These are phyloP conservation scores for Aplodontia rufa DNA, from an alignment of 2,113 vertebrate species.

Conservation along the genomic window DNA sequence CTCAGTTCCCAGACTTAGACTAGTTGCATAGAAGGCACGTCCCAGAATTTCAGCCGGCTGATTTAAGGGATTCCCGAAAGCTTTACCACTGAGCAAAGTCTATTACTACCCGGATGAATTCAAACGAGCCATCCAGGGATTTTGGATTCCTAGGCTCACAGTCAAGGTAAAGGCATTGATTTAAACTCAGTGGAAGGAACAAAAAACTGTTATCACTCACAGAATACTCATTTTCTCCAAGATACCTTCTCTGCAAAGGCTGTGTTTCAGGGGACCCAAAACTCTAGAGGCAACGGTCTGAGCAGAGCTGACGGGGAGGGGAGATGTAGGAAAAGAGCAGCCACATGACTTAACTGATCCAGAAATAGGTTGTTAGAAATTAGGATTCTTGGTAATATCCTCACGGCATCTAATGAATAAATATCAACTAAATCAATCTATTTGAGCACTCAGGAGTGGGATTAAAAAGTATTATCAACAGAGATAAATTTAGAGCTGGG, in stretches of 20 bases:
- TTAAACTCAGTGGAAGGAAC: slow-evolving; percentile 46
- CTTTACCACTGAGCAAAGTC: slow-evolving; percentile 41
- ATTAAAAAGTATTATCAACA: slow-evolving; percentile 58
- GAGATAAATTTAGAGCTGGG: slow-evolving; percentile 31
- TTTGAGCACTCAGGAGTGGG: slow-evolving; percentile 28
- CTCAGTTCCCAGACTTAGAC: slow-evolving; percentile 12
- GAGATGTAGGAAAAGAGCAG: background rate
- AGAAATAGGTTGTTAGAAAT: slow-evolving; percentile 59
- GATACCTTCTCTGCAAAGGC: slow-evolving; percentile 32
- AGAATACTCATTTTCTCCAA: slow-evolving; percentile 44
- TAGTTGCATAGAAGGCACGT: background rate
- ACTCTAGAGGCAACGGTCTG: background rate
- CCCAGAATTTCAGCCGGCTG: background rate
- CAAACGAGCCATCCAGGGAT: slow-evolving; percentile 51
- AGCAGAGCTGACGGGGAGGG: background rate
- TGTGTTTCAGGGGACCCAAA: background rate
- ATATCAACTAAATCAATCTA: slow-evolving; percentile 57
- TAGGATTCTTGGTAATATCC: slow-evolving; percentile 49
- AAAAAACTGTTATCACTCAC: background rate
- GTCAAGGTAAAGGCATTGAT: slow-evolving; percentile 54
- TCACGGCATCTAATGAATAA: slow-evolving; percentile 51
- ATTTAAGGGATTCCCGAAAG: slow-evolving; percentile 59
- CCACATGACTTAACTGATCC: background rate
- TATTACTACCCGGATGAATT: slow-evolving; percentile 58
- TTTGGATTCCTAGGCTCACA: slow-evolving; percentile 10